Conservation (phyloP, 2,797 vertebrate species). For the Emydoidea blandingii region DNA sequence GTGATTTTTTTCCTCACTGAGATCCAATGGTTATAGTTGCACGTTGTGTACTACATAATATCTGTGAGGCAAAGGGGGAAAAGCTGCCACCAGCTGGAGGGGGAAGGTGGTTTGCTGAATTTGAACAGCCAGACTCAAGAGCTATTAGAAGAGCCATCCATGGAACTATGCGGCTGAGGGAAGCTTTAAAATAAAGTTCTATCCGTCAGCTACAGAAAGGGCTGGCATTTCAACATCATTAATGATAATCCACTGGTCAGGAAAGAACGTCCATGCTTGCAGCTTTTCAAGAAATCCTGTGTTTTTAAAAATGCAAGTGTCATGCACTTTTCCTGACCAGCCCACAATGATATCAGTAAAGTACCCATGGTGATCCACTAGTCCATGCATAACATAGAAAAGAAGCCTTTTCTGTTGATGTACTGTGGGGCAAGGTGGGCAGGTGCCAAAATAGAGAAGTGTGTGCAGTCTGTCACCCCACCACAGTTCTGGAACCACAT, state of each 20-base stretch:
- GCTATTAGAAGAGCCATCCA: neutral
- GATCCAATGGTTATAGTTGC: neutral
- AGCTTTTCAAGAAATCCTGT: too few relatives aligned
- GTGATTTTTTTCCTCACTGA: neutral
- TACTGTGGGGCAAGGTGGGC: too few relatives aligned
- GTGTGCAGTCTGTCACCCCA: too few relatives aligned
- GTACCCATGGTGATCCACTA: too few relatives aligned
- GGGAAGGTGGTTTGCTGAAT: neutral
- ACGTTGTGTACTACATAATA: neutral
- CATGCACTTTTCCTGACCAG: too few relatives aligned
- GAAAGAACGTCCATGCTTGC: neutral
- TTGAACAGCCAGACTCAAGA: neutral
- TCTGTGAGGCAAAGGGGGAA: neutral
- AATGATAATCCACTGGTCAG: neutral
- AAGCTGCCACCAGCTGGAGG: neutral
- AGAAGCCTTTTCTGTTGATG: too few relatives aligned
- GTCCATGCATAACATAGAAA: too few relatives aligned
- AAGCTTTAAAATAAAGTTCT: neutral
- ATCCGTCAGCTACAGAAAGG: neutral
- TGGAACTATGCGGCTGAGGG: neutral
- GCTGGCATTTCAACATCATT: neutral
- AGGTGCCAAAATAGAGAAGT: too few relatives aligned
- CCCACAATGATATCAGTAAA: too few relatives aligned
- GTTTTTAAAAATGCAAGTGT: neutral
- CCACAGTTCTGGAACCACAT: too few relatives aligned